Evolutionary conservation across 1,140 invertebrate species (phyloP), one percentile per base, ranked within the genome.

Genomic region (Conus ventricosus): DNA sequence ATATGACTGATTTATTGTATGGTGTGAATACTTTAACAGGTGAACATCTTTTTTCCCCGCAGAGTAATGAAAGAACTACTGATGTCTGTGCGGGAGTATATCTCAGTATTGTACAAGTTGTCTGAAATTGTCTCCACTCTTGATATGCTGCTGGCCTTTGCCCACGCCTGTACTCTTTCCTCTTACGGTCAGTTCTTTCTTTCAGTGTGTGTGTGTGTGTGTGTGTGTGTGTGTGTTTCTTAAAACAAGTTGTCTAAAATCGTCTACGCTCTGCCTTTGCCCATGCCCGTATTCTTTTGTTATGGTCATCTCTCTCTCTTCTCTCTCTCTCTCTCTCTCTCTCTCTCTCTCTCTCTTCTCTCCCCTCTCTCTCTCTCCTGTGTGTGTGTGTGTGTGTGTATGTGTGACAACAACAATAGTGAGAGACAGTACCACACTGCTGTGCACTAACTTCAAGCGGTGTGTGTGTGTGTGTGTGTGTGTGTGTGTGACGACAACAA

Each of bases 111-210:
- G 11, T 98, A 98, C 94, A 96, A 97, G 92, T 94, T 99, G 27
- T 97, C 97, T 88, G 97, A 98, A 91, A 96, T 97, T 87, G 96
- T 98, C 80, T 96, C 97, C 23, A 97, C 97, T 91, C 91, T 98
- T 57, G 98, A 99, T 92, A 95, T 98, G 85, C 92, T 98, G 5
- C 93, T 97, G 17, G 97, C 97, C 2, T 96, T 98, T 88, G 97
- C 98, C 55, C 96, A 97, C 94, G 96, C 97, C 81, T 96, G 96
- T 94, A 91, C 95, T 92, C 55, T 95, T 95, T 90, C 96, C 94
- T 39, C 96, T 96, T 91, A 95, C 90, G 92, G 95, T 95, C 89
- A 91, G 91, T 89, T 51, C 60, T 11, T 88, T 55, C 53, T 55
- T 5, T 78, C 76, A 13, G 39, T 78, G 10, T 78, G 76, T 78